Evolutionary conservation across 1,140 invertebrate species (phyloP), one percentile per base, ranked within the genome.

Genomic region (Leptinotarsa undecemlineata): DNA sequence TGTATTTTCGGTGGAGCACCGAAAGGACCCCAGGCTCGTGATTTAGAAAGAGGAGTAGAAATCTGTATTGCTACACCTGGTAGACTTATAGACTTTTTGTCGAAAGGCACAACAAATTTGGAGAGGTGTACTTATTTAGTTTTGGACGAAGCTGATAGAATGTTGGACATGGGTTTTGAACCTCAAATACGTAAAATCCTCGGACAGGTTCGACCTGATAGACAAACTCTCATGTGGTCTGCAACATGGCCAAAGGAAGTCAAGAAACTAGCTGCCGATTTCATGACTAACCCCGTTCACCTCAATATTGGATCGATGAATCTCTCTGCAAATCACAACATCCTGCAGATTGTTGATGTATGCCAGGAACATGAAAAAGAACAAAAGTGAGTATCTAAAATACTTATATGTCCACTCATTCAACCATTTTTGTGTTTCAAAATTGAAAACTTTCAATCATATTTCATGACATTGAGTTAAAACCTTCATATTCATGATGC

Each of bases 161-260:
- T 99, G 98, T 89, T 99, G 81, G 98, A 99, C 86, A 99, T 99
- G 98, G 98, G 98, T 80, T 99, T 99, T 87, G 97, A 99, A 86
- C 98, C 97, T n/a, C 98, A 99, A 86, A 99, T 99, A 78, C 90
- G 97, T 70, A 98, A 98, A 86, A 99, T 99, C 82, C 91, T 99
- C 77, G 93, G 95, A 82, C 96, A 99, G 86, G 97, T 99, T 83
- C 88, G 96, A 77, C 96, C 96, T 71, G 96, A 98, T 83, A 89
- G 96, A 78, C 97, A 98, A 86, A 96, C 95, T 5, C 88, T 99
- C 42, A 99, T 99, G 97, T 99, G 97, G 96, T 97, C 95, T 75
- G 97, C 97, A 6, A 99, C 97, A 8, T 99, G 97, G 97, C 97
- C 97, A 2, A 98, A 98, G 84, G 97, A 99, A 89, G 97, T 99